A percentile compares a stretch with the other conserved stretches of the same genome.
Evolutionary conservation across 2,113 vertebrate genomes (phyloP).

Genomic region (Cyphotilapia sp.): DNA sequence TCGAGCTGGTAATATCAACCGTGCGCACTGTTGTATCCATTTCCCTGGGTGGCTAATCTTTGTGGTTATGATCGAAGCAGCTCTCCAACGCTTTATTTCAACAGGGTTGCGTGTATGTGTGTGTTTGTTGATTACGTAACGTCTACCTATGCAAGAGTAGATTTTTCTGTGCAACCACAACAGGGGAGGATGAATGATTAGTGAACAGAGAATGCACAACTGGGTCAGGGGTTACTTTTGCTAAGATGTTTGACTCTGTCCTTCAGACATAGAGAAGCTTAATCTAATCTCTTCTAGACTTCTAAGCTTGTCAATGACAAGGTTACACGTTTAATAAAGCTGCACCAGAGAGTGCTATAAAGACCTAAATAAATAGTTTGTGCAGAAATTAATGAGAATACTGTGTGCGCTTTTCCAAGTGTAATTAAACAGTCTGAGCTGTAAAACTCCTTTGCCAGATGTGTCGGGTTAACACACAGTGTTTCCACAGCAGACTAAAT

Average conservation of each 20-base stretch:
- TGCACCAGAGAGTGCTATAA: neutral
- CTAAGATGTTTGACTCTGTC: conserved; percentile 12
- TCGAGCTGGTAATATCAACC: neutral
- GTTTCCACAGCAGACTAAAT: neutral
- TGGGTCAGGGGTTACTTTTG: neutral
- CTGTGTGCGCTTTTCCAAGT: neutral
- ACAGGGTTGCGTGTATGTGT: neutral
- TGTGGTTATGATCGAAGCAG: neutral
- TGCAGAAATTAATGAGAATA: neutral
- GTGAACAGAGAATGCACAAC: neutral
- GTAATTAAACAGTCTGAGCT: neutral
- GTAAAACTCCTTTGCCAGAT: neutral
- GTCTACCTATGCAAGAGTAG: neutral
- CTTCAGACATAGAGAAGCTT: neutral
- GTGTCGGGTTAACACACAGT: neutral
- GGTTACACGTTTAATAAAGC: neutral
- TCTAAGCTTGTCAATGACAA: neutral
- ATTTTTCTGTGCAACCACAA: neutral
- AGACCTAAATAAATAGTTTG: neutral
- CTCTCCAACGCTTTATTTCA: neutral
- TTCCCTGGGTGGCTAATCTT: neutral
- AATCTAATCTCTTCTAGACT: conserved; percentile 15
- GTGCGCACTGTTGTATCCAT: rapidly evolving
- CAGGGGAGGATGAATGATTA: no score
- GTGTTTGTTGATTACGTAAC: neutral